A percentile compares a stretch with the other conserved stretches of the same genome.
These are phyloP conservation scores for Larimichthys polyactis DNA, from an alignment of 2,113 vertebrate species.

Conservation along the genomic window DNA sequence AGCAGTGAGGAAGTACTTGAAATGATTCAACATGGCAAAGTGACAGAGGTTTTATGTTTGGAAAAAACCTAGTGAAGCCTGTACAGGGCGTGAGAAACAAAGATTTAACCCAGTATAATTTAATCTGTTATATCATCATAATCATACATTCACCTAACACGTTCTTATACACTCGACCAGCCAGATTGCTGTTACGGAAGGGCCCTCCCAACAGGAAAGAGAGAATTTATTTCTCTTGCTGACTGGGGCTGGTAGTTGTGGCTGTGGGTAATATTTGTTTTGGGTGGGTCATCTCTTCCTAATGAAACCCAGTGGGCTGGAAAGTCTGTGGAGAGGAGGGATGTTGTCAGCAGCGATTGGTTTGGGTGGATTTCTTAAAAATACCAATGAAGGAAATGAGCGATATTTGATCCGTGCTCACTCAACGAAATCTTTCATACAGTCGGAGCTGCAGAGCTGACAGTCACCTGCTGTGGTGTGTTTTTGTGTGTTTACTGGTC, in stretches of 20 bases:
- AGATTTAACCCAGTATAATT: background rate
- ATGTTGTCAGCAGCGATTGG: constrained; percentile 5
- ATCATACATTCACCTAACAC: background rate
- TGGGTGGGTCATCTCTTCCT: constrained; percentile 45
- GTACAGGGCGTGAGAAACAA: background rate
- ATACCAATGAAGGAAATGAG: constrained; percentile 29
- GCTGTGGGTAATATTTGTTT: constrained; percentile 31
- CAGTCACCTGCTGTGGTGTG: background rate
- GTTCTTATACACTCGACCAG: background rate
- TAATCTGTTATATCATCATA: background rate
- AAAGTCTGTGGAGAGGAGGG: constrained; percentile 6
- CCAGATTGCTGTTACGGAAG: constrained; percentile 27
- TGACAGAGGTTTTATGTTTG: constrained; percentile 10
- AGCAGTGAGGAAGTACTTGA: constrained; percentile 39
- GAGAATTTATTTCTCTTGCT: constrained; percentile 47
- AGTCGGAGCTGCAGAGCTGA: background rate
- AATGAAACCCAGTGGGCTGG: constrained; percentile 38
- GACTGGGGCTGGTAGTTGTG: constrained; percentile 6
- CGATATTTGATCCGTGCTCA: background rate
- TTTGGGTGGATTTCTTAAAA: constrained; percentile 41
- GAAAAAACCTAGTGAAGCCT: background rate
- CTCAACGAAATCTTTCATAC: background rate
- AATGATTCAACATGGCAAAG: constrained; percentile 11
- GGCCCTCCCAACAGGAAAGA: constrained; percentile 54
- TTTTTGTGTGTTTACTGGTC: background rate